Evolutionary conservation across 2,113 vertebrate species (phyloP).

Genomic region (Rhabdomys dilectus): DNA sequence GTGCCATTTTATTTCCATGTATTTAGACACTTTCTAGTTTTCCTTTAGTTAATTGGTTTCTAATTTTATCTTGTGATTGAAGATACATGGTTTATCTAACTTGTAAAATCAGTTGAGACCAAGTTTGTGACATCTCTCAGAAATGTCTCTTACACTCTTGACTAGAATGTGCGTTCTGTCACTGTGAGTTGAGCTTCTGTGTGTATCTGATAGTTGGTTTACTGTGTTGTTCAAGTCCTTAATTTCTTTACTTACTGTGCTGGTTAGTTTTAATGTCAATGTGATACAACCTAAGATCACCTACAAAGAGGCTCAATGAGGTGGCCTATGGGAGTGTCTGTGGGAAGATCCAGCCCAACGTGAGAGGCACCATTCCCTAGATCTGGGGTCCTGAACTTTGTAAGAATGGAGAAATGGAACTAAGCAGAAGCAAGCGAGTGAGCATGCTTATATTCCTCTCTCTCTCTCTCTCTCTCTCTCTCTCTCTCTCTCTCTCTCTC

Average conservation of each 20-base stretch:
- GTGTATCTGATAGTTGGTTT: background rate
- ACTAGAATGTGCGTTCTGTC: background rate
- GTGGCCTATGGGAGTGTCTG: background rate
- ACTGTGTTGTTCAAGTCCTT: background rate
- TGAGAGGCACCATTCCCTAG: background rate
- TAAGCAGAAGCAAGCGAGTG: background rate
- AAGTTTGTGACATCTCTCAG: background rate
- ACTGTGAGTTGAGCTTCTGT: background rate
- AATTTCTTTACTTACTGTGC: background rate
- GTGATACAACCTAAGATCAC: background rate
- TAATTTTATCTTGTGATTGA: background rate
- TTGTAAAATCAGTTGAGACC: background rate
- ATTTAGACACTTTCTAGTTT: constrained; percentile 37
- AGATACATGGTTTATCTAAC: background rate
- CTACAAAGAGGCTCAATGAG: background rate
- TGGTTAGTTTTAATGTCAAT: background rate
- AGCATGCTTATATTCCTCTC: background rate
- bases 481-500: background rate
- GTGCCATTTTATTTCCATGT: background rate
- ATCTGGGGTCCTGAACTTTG: background rate
- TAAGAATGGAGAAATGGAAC: background rate
- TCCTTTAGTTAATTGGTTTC: background rate
- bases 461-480: background rate
- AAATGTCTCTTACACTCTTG: background rate
- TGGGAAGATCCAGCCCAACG: background rate